Evolutionary conservation across 2,888 invertebrate genomes (phyloP).

Genomic region (Blera fallax): DNA sequence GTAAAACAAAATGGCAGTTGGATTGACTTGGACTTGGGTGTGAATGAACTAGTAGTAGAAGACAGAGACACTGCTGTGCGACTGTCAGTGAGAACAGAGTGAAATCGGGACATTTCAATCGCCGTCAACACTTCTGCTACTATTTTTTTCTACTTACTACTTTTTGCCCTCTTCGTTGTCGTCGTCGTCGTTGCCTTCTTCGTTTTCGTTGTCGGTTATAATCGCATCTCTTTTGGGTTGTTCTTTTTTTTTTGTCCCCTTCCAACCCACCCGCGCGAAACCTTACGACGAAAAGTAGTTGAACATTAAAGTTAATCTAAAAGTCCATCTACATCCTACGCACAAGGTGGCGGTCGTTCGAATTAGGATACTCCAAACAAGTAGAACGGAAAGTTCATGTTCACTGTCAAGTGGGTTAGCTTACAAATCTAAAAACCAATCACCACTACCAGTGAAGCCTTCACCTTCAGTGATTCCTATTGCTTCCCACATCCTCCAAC

Average conservation of each 20-base stretch:
- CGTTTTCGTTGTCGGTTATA: conserved; percentile 38
- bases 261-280: not conserved
- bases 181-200: conserved; percentile 7
- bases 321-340: conserved; percentile 20
- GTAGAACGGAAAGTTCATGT: conserved; percentile 22
- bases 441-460: not conserved
- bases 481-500: conserved; percentile 35
- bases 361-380: conserved; percentile 31
- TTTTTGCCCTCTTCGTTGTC: conserved; percentile 22
- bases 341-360: conserved; percentile 22
- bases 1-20: conserved; percentile 81
- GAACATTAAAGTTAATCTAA: not conserved
- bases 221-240: conserved; percentile 18
- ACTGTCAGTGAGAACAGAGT: conserved; percentile 59
- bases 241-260: not conserved
- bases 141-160: conserved; percentile 47
- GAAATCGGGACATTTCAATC: conserved; percentile 64
- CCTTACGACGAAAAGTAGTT: conserved; percentile 1
- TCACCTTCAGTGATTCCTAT: conserved; percentile 7
- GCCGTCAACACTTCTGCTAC: conserved; percentile 65
- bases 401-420: conserved; percentile 17
- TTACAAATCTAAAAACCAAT: not conserved
- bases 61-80: conserved; percentile 63
- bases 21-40: conserved; percentile 75
- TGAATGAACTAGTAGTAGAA: conserved; percentile 75